Conservation (phyloP, 2,888 invertebrate species). For the Ophioninae sp. region DNA sequence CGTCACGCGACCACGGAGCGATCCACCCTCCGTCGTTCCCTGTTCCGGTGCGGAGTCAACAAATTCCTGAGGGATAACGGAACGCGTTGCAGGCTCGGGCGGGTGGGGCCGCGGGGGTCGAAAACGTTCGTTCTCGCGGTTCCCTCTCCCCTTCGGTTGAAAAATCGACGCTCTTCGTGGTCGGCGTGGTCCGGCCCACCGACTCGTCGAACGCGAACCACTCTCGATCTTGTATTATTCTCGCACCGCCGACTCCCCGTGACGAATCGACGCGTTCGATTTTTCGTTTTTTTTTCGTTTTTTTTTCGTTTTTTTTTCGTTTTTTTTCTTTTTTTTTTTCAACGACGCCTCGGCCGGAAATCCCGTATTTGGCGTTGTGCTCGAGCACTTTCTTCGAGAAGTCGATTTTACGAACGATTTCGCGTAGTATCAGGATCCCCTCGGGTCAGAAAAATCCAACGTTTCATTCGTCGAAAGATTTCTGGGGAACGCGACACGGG, state of each 20-base stretch:
- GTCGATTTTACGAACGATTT: slow-evolving; percentile 7
- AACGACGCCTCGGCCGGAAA: not conserved
- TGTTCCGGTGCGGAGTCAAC: slow-evolving; percentile 39
- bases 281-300: not conserved
- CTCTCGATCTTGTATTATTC: slow-evolving; percentile 5
- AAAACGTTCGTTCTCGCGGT: slow-evolving; percentile 25
- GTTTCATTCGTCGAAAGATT: not conserved
- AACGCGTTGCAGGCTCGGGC: no score
- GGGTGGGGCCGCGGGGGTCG: not conserved
- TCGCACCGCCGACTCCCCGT: slow-evolving; percentile 10
- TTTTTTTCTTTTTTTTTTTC: no score
- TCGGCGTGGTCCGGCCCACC: slow-evolving; percentile 2
- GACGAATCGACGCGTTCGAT: slow-evolving; percentile 47
- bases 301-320: no score
- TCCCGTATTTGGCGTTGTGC: not conserved
- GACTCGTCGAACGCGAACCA: not conserved
- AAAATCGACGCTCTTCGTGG: slow-evolving; percentile 49
- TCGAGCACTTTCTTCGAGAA: slow-evolving; percentile 7
- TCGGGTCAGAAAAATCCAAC: no score
- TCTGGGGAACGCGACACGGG: no score
- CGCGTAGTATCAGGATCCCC: not conserved
- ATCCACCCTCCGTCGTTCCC: slow-evolving; percentile 21
- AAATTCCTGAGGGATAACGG: slow-evolving; percentile 58
- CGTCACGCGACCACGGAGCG: slow-evolving; percentile 44
- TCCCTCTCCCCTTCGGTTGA: slow-evolving; percentile 25